These are phyloP conservation scores for Campoletis raptor DNA, from an alignment of 2,888 invertebrate species.

Conservation along the genomic window DNA sequence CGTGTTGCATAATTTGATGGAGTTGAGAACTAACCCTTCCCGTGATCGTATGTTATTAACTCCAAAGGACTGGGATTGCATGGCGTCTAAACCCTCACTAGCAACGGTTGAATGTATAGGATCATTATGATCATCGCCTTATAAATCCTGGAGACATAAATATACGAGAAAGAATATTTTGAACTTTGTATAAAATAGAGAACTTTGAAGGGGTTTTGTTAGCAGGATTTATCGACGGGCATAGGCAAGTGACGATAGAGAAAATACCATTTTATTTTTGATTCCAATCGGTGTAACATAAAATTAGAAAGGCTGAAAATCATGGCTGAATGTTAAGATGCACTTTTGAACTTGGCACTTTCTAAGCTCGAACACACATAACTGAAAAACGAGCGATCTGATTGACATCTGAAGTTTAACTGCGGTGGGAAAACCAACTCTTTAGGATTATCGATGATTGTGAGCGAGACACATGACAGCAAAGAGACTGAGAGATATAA, in stretches of 20 bases:
- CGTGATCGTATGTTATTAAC: constrained; percentile 37
- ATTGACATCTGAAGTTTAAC: constrained; percentile 25
- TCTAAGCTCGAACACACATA: background rate
- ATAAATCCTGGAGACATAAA: constrained; percentile 15
- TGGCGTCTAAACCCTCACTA: constrained; percentile 55
- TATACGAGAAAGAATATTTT: constrained; percentile 13
- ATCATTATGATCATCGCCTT: constrained; percentile 59
- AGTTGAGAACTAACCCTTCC: constrained; percentile 43
- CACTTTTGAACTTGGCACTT: background rate
- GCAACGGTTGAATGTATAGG: background rate
- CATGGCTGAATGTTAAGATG: background rate
- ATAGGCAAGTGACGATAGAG: background rate
- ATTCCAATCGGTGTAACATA: constrained; percentile 9
- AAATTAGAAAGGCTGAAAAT: background rate
- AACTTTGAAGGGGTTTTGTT: background rate
- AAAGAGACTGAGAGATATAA: constrained; percentile 35
- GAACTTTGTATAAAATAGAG: background rate
- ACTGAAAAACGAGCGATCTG: constrained; percentile 27
- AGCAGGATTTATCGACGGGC: background rate
- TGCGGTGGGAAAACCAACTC: constrained; percentile 18
- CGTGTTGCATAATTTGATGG: constrained; percentile 59
- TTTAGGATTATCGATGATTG: constrained; percentile 28
- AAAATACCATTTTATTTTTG: background rate
- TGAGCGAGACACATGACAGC: constrained; percentile 10
- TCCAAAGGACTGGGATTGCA: constrained; percentile 26